Evolutionary conservation across 2,113 vertebrate genomes (phyloP).

Genomic region (Toxotes chatareus): DNA sequence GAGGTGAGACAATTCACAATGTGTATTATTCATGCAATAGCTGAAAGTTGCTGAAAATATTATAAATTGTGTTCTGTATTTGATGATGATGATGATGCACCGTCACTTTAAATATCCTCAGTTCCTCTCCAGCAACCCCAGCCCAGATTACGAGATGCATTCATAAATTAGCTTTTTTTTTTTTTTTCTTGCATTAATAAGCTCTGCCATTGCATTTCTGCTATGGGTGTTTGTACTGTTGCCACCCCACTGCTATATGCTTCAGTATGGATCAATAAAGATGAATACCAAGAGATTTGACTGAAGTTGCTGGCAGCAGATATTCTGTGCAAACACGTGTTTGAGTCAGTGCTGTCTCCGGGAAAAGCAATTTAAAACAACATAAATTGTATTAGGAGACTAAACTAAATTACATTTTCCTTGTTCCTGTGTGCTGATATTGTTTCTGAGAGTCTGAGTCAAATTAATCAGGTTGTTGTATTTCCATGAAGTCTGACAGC

Average conservation of each 20-base stretch:
- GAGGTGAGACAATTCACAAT: conserved; percentile 54
- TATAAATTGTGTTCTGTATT: conserved; percentile 19
- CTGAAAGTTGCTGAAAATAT: conserved; percentile 46
- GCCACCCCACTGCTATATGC: not conserved
- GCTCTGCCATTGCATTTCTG: not conserved
- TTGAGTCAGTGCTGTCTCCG: too few relatives aligned
- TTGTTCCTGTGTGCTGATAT: not conserved
- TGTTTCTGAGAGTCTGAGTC: not conserved
- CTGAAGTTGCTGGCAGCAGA: not conserved
- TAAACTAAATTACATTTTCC: not conserved
- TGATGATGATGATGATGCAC: not conserved
- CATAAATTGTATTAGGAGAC: not conserved
- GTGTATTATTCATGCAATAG: conserved; percentile 64
- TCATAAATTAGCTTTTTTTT: not conserved
- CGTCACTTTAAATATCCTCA: conserved; percentile 1
- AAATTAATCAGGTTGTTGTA: not conserved
- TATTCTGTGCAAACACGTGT: not conserved
- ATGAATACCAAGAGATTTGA: not conserved
- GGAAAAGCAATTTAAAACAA: not conserved
- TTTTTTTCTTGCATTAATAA: not conserved
- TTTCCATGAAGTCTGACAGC: not conserved
- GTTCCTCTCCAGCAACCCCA: not conserved
- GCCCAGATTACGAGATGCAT: conserved; percentile 1
- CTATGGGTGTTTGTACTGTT: not conserved
- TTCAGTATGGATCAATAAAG: not conserved